phyloP scores from a whole-genome alignment of 2,113 vertebrate genomes.

The Cololabis saira region DNA sequence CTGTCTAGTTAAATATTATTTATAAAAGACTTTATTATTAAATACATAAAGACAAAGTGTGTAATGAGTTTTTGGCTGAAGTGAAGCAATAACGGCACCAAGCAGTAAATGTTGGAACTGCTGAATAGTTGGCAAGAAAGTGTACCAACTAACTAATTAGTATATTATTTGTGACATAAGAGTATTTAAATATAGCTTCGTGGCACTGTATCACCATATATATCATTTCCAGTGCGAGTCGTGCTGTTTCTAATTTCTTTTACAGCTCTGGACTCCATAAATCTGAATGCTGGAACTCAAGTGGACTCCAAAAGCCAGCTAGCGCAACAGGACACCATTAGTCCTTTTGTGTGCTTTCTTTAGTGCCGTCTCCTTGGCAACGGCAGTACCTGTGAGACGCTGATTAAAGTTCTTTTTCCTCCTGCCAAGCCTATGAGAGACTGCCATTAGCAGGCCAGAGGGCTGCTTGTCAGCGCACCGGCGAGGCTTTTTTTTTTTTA shows the following conservation, averaged over 20 bases:
- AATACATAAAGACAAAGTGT: neutral
- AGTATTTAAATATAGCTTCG: constrained; percentile 5
- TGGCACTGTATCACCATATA: neutral
- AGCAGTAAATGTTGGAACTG: neutral
- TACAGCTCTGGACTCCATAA: constrained; percentile 43
- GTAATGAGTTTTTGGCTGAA: constrained; percentile 16
- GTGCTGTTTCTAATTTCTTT: constrained; percentile 33
- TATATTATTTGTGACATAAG: neutral
- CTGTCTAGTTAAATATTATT: neutral
- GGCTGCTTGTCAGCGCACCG: constrained; percentile 58
- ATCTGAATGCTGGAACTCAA: constrained; percentile 54
- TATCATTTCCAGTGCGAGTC: neutral
- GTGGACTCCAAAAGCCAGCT: constrained; percentile 46
- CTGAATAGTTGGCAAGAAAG: constrained; percentile 1
- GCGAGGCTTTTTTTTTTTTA: constrained; percentile 59
- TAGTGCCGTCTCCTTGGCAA: constrained; percentile 71
- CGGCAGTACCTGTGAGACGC: constrained; percentile 68
- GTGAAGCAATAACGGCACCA: neutral
- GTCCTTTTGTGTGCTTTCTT: constrained; percentile 69
- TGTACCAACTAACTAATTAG: constrained; percentile 9
- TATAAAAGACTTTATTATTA: neutral
- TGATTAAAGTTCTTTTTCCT: constrained; percentile 69
- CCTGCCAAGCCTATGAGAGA: constrained; percentile 65
- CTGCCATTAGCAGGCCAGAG: constrained; percentile 58
- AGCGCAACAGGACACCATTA: constrained; percentile 70